Percentiles rank a stretch among this genome's conserved stretches.
phyloP scores from a whole-genome alignment of 1,140 invertebrate genomes.

The Centruroides sculpturatus region DNA sequence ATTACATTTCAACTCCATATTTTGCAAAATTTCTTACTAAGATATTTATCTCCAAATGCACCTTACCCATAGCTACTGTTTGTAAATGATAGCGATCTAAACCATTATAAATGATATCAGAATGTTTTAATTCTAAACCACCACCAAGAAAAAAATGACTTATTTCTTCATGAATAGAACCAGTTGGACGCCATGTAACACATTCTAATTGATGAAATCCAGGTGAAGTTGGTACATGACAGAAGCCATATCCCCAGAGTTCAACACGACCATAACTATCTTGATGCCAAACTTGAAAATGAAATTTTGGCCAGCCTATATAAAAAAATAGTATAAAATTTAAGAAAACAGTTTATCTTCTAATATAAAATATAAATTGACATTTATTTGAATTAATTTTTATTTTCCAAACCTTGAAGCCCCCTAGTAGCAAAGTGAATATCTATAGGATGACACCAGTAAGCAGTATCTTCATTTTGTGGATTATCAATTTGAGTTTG shows the following conservation, averaged over 20 bases:
- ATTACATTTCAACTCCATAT: slow-evolving; percentile 43
- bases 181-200: slow-evolving; percentile 72
- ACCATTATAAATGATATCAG: slow-evolving; percentile 41
- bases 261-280: slow-evolving; percentile 59
- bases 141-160: slow-evolving; percentile 54
- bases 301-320: slow-evolving; percentile 70
- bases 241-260: slow-evolving; percentile 69
- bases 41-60: slow-evolving; percentile 51
- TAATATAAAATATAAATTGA: not conserved
- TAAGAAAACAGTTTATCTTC: not conserved
- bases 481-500: slow-evolving; percentile 71
- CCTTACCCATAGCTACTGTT: slow-evolving; percentile 57
- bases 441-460: slow-evolving; percentile 73
- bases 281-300: slow-evolving; percentile 66
- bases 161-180: slow-evolving; percentile 43
- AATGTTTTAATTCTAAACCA: slow-evolving; percentile 42
- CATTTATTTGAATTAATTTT: not conserved
- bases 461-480: slow-evolving; percentile 43
- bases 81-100: slow-evolving; percentile 56
- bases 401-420: slow-evolving; percentile 44
- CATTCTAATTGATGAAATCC: slow-evolving; percentile 62
- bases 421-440: slow-evolving; percentile 67
- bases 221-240: slow-evolving; percentile 61
- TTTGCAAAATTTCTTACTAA: slow-evolving; percentile 64
- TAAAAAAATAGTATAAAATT: not conserved